A percentile compares a stretch with the other conserved stretches of the same genome.
Conservation (phyloP, 2,113 vertebrate genomes). For the Nycticryphes semicollaris region DNA sequence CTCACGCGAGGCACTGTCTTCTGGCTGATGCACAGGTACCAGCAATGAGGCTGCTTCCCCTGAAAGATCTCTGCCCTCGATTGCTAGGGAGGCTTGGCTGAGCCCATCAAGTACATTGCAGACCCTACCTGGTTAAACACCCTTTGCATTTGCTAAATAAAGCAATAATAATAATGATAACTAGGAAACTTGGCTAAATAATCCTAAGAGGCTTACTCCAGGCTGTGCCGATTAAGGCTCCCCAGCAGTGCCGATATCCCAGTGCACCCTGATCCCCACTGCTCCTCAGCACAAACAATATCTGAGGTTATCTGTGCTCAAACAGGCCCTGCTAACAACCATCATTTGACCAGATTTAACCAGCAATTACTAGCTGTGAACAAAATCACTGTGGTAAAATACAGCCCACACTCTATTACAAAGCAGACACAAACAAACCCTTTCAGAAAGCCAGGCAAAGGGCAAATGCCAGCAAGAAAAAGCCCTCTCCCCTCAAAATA, state of each 20-base stretch:
- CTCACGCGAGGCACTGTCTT: neutral
- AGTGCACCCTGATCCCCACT: neutral
- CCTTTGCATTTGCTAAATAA: neutral
- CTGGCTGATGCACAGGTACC: neutral
- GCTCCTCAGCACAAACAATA: neutral
- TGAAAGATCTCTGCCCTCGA: neutral
- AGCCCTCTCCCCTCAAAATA: neutral
- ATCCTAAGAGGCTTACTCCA: constrained; percentile 50
- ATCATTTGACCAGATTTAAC: constrained; percentile 50
- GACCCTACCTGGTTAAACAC: neutral
- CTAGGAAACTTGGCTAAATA: constrained; percentile 39
- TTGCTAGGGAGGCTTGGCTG: neutral
- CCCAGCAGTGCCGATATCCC: neutral
- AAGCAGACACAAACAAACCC: constrained; percentile 36
- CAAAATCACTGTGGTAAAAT: constrained; percentile 23
- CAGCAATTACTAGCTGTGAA: constrained; percentile 53
- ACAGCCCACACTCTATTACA: constrained; percentile 7
- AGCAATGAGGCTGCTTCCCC: neutral
- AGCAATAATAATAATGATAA: constrained; percentile 10
- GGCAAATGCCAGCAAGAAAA: constrained; percentile 5
- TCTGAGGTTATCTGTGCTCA: constrained; percentile 32
- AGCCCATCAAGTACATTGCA: neutral
- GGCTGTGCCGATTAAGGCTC: neutral
- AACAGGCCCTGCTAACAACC: constrained; percentile 26
- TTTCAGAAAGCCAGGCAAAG: neutral